A percentile compares a stretch with the other conserved stretches of the same genome.
Conservation (phyloP, 2,888 invertebrate species). For the Rhorus exstirpatorius region DNA sequence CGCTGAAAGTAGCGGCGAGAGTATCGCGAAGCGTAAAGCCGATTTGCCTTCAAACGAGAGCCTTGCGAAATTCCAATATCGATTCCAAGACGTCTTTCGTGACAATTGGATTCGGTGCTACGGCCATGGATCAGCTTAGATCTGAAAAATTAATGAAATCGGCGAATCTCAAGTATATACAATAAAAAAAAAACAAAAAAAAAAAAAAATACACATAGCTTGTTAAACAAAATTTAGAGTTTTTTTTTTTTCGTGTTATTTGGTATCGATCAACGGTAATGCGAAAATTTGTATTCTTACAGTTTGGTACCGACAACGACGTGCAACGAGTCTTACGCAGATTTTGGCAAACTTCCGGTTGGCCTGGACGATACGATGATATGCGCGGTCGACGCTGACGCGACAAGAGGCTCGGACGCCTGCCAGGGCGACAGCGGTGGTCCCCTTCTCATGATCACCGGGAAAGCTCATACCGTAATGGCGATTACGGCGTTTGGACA, state of each 20-base stretch:
- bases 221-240: conserved; percentile 2
- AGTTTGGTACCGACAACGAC: conserved; percentile 75
- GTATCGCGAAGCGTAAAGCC: conserved; percentile 76
- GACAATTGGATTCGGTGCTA: conserved; percentile 81
- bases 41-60: conserved; percentile 79
- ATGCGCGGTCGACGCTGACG: conserved; percentile 78
- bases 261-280: not conserved
- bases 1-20: conserved; percentile 72
- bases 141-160: conserved; percentile 78
- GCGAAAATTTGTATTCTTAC: not conserved
- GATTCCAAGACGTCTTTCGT: conserved; percentile 72
- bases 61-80: conserved; percentile 63
- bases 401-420: conserved; percentile 75
- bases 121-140: conserved; percentile 63
- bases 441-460: conserved; percentile 77
- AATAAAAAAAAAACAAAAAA: not conserved
- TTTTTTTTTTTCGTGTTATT: not conserved
- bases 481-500: conserved; percentile 82
- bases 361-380: conserved; percentile 80
- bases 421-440: conserved; percentile 83
- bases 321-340: conserved; percentile 73
- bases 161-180: conserved; percentile 76
- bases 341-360: conserved; percentile 70
- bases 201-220: not conserved
- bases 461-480: conserved; percentile 72